Percentiles rank a stretch among this genome's conserved stretches.
Evolutionary conservation across 2,888 invertebrate genomes (phyloP).

Genomic region (Hirtodrosophila trivittata): DNA sequence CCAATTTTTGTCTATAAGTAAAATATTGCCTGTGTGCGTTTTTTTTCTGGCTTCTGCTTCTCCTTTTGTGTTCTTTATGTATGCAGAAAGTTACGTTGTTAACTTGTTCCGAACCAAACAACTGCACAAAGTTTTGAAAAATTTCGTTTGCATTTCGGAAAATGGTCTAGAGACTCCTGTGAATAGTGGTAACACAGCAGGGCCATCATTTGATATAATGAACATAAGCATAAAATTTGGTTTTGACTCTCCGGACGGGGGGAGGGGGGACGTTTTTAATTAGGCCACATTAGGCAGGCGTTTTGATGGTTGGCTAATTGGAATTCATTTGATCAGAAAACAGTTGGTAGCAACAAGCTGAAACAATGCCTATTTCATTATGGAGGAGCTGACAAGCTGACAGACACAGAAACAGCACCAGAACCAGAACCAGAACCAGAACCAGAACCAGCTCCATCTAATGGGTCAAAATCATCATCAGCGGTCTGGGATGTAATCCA

Average conservation of each 20-base stretch:
- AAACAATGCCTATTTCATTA: constrained; percentile 13
- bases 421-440: too few relatives aligned
- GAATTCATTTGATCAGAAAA: constrained; percentile 2
- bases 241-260: background rate
- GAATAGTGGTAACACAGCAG: too few relatives aligned
- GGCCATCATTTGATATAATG: background rate
- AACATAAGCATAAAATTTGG: background rate
- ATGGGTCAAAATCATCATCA: background rate
- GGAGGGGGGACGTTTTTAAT: constrained; percentile 19
- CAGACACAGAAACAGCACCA: background rate
- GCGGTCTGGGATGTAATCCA: too few relatives aligned
- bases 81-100: constrained; percentile 52
- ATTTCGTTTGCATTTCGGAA: background rate
- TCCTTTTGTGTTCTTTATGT: constrained; percentile 26
- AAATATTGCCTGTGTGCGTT: background rate
- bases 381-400: background rate
- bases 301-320: constrained; percentile 43
- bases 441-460: background rate
- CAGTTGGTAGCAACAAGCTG: background rate
- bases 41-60: too few relatives aligned
- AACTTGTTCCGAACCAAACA: constrained; percentile 40
- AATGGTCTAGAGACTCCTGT: constrained; percentile 12
- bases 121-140: constrained; percentile 18
- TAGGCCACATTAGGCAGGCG: constrained; percentile 30
- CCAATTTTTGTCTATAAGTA: constrained; percentile 33